These are phyloP conservation scores for Darevskia nairensis DNA, from an alignment of 2,797 vertebrate species.

Conservation along the genomic window DNA sequence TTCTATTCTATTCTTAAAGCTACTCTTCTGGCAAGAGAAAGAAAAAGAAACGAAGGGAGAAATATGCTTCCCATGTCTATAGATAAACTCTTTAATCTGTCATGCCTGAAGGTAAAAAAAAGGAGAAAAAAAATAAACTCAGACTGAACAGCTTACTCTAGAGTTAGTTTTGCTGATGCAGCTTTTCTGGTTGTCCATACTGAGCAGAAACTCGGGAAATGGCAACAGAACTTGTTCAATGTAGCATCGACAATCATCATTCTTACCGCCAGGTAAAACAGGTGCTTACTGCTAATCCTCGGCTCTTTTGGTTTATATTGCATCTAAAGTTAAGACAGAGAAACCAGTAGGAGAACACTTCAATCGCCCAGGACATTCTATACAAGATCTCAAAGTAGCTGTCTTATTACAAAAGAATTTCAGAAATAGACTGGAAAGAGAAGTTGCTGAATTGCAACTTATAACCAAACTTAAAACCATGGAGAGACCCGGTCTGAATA, in stretches of 20 bases:
- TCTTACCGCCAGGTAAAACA: neutral
- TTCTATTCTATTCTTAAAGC: slow-evolving; percentile 33
- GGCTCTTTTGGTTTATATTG: slow-evolving; percentile 45
- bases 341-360: too few species aligned
- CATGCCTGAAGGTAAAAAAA: slow-evolving; percentile 65
- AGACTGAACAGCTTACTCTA: slow-evolving; percentile 58
- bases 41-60: neutral
- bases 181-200: slow-evolving; percentile 51
- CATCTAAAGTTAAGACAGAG: slow-evolving; percentile 26
- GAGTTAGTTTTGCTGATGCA: slow-evolving; percentile 65
- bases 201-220: slow-evolving; percentile 43
- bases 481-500: too few species aligned
- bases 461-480: too few species aligned
- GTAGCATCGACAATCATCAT: slow-evolving; percentile 48
- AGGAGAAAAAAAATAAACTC: slow-evolving; percentile 32
- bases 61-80: slow-evolving; percentile 57
- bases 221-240: slow-evolving; percentile 48
- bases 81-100: slow-evolving; percentile 62
- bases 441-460: too few species aligned
- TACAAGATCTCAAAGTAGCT: too few species aligned
- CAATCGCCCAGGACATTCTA: too few species aligned
- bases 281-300: neutral
- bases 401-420: too few species aligned
- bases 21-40: slow-evolving; percentile 30
- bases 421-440: too few species aligned